These are phyloP conservation scores for Escarpia spicata DNA, from an alignment of 2,888 invertebrate genomes.

Conservation along the genomic window DNA sequence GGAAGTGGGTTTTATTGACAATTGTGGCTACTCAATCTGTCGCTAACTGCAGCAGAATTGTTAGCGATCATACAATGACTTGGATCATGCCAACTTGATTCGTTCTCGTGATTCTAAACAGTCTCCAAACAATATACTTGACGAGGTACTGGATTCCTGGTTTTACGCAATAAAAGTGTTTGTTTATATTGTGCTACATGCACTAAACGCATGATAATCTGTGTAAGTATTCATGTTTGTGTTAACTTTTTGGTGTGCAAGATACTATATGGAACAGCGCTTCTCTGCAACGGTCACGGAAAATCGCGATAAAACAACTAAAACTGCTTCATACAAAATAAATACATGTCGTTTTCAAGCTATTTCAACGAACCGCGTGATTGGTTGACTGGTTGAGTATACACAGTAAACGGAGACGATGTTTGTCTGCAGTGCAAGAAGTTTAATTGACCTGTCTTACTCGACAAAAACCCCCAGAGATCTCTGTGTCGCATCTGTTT, in stretches of 20 bases:
- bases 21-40: neutral
- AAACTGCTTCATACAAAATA: neutral
- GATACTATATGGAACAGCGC: neutral
- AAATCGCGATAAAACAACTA: neutral
- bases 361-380: neutral
- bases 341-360: neutral
- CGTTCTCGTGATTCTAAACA: neutral
- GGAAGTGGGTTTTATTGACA: neutral
- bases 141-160: neutral
- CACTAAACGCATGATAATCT: too few relatives aligned
- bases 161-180: neutral
- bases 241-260: neutral
- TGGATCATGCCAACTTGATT: neutral
- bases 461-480: neutral
- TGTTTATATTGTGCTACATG: neutral
- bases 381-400: neutral
- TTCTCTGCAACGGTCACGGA: neutral
- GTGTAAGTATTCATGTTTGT: neutral
- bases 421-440: neutral
- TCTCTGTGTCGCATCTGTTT: neutral
- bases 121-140: too few relatives aligned
- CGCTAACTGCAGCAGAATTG: neutral
- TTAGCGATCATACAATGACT: neutral
- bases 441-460: neutral
- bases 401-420: neutral